phyloP scores from a whole-genome alignment of 2,113 vertebrate genomes.

The Amphiprion ocellaris region DNA sequence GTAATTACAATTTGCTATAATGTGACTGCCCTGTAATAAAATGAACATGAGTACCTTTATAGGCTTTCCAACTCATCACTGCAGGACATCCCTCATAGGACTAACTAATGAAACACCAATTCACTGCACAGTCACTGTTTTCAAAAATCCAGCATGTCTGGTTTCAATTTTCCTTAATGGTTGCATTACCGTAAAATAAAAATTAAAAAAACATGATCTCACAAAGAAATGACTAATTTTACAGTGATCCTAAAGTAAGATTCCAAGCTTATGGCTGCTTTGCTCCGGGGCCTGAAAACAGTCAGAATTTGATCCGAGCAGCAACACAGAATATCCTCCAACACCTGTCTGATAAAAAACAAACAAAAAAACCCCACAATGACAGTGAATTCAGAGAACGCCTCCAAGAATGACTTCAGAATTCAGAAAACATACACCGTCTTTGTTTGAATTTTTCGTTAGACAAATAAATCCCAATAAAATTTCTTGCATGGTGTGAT shows the following conservation, averaged over 20 bases:
- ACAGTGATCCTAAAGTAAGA: slow-evolving; percentile 14
- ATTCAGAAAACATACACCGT: no score
- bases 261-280: slow-evolving; percentile 5
- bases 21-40: slow-evolving; percentile 41
- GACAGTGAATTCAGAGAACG: not conserved
- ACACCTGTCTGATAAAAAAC: slow-evolving; percentile 1
- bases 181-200: slow-evolving; percentile 29
- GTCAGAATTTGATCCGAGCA: not conserved
- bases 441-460: not conserved
- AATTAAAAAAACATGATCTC: slow-evolving; percentile 24
- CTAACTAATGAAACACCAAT: slow-evolving; percentile 62
- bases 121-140: slow-evolving; percentile 39
- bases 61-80: slow-evolving; percentile 53
- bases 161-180: slow-evolving; percentile 53
- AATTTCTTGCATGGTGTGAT: not conserved
- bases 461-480: not conserved
- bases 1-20: slow-evolving; percentile 25
- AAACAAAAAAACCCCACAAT: not conserved
- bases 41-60: slow-evolving; percentile 46
- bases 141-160: slow-evolving; percentile 38
- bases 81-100: slow-evolving; percentile 49
- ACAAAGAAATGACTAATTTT: slow-evolving; percentile 28
- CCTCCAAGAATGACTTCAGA: not conserved
- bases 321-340: slow-evolving; percentile 7
- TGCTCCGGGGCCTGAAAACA: slow-evolving; percentile 4